Evolutionary conservation across 2,888 invertebrate species (phyloP).

Genomic region (Tenthredo scrophulariae): DNA sequence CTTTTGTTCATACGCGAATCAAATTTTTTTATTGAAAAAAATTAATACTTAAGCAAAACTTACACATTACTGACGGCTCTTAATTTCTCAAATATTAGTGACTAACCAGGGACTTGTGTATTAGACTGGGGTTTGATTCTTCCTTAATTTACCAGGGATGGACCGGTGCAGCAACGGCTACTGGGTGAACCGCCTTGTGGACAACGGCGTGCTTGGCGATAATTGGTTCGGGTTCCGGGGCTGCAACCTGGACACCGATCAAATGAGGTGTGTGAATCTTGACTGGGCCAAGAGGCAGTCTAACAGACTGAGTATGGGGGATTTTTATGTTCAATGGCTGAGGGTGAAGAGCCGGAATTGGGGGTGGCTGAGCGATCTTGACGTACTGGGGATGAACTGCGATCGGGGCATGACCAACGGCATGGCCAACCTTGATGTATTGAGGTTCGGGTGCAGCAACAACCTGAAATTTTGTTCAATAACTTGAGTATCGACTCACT

Average conservation of each 20-base stretch:
- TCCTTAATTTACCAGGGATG: conserved; percentile 55
- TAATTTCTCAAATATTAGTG: not conserved
- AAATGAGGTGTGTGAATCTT: conserved; percentile 80
- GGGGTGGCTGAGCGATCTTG: conserved; percentile 71
- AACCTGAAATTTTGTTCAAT: conserved; percentile 34
- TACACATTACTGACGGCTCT: not conserved
- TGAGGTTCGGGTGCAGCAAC: conserved; percentile 40
- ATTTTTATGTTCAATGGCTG: conserved; percentile 73
- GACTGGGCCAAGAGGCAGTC: conserved; percentile 70
- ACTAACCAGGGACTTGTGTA: conserved; percentile 43
- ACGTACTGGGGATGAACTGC: conserved; percentile 50
- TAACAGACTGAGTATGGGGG: conserved; percentile 65
- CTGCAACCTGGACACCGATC: conserved; percentile 80
- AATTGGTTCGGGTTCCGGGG: conserved; percentile 80
- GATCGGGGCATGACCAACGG: conserved; percentile 43
- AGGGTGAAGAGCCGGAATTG: conserved; percentile 74
- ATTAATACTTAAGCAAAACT: not conserved
- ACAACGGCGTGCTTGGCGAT: conserved; percentile 79
- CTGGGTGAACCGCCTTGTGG: conserved; percentile 79
- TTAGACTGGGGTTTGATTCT: conserved; percentile 41
- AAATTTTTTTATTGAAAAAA: not conserved
- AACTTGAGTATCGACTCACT: not conserved
- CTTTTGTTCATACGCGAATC: not conserved
- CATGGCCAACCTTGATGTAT: conserved; percentile 41
- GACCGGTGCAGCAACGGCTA: conserved; percentile 46